Conservation (phyloP, 2,797 vertebrate genomes). For the Danio jaintianensis region DNA sequence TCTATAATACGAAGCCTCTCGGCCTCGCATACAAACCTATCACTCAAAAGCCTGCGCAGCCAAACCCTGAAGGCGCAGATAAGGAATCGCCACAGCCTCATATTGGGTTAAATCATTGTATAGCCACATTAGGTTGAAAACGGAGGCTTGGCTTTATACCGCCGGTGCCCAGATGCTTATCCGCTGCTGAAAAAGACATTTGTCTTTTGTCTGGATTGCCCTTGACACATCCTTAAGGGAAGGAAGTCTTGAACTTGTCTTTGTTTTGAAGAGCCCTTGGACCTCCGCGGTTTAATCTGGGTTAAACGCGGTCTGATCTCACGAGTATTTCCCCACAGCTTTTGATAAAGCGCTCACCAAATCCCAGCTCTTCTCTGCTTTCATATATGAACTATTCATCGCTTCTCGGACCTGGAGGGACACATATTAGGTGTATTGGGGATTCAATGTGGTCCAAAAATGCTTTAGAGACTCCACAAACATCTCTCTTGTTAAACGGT, state of each 20-base stretch:
- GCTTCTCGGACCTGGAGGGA: slow-evolving; percentile 44
- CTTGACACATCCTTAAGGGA: slow-evolving; percentile 86
- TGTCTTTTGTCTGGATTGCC: slow-evolving; percentile 87
- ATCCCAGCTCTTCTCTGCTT: slow-evolving; percentile 45
- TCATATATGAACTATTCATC: slow-evolving; percentile 60
- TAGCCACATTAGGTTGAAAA: slow-evolving; percentile 79
- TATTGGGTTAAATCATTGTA: slow-evolving; percentile 75
- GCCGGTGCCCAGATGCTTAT: slow-evolving; percentile 85
- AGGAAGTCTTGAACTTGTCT: slow-evolving; percentile 79
- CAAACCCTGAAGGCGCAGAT: slow-evolving; percentile 83
- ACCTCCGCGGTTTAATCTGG: slow-evolving; percentile 81
- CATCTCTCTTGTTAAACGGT: no score
- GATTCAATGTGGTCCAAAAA: no score
- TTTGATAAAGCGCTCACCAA: slow-evolving; percentile 37
- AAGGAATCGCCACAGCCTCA: slow-evolving; percentile 83
- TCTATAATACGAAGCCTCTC: slow-evolving; percentile 74
- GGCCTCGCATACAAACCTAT: slow-evolving; percentile 75
- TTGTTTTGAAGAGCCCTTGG: slow-evolving; percentile 84
- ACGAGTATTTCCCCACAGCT: slow-evolving; percentile 67
- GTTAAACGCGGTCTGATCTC: slow-evolving; percentile 82
- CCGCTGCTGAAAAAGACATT: slow-evolving; percentile 84
- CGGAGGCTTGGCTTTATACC: slow-evolving; percentile 77
- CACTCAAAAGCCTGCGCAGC: slow-evolving; percentile 65
- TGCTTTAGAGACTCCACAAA: no score
- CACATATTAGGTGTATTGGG: background rate